Conservation (phyloP, 2,888 invertebrate genomes). For the Carterocephalus palaemon region DNA sequence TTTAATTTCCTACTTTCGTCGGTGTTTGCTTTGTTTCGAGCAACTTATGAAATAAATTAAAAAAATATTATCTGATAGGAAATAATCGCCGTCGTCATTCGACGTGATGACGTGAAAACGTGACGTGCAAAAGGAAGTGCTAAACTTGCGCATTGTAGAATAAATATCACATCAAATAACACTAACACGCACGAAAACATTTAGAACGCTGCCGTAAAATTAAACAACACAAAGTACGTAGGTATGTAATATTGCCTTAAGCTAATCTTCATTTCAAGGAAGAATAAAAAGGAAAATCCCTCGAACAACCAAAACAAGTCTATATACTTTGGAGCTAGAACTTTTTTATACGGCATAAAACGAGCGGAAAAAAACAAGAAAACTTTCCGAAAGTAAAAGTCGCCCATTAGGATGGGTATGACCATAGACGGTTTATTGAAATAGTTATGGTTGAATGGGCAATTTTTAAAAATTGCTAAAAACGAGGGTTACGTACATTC, state of each 20-base stretch:
- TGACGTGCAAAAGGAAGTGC: too few species aligned
- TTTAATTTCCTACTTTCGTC: too few species aligned
- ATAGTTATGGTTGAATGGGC: conserved; percentile 66
- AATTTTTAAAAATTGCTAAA: conserved; percentile 71
- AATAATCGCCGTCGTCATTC: too few species aligned
- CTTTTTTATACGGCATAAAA: conserved; percentile 34
- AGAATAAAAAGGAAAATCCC: conserved; percentile 15
- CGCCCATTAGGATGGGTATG: conserved; percentile 61
- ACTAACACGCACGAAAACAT: too few species aligned
- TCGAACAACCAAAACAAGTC: conserved; percentile 43
- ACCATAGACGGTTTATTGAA: conserved; percentile 72
- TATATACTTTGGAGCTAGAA: conserved; percentile 37
- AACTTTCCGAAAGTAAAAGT: conserved; percentile 68
- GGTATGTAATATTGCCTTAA: too few species aligned
- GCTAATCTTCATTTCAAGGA: conserved; percentile 5
- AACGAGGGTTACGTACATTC: conserved; percentile 59
- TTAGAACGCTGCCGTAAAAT: too few species aligned
- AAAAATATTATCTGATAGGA: too few species aligned
- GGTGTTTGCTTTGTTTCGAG: too few species aligned
- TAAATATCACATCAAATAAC: neutral
- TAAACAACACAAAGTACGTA: conserved; percentile 45
- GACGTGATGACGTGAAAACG: too few species aligned
- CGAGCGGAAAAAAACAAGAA: conserved; percentile 40
- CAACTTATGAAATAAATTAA: too few species aligned
- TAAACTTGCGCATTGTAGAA: too few species aligned